Evolutionary conservation across 2,113 vertebrate genomes (phyloP), one percentile per base, ranked within the genome.

Genomic region (Anguilla rostrata): DNA sequence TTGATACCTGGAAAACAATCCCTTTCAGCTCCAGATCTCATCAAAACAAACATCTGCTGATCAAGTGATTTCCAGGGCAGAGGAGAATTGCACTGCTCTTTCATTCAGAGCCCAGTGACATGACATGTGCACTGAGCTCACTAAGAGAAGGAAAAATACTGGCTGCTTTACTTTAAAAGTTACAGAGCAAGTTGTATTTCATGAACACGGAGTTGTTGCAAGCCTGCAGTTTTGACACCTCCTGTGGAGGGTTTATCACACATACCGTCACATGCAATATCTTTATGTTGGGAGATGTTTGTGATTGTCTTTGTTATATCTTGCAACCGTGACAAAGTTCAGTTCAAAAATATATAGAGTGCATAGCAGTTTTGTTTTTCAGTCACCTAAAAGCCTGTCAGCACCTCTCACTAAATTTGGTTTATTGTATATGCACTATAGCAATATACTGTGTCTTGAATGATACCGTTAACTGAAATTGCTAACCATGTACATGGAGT

Each of bases 41-140:
- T 71, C 63, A 71, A 63, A 71, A 71, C 63, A 71, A 71, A 22
- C 63, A 75, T 75, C n/a, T 75, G 71, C 71, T 75, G 71, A 75
- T 75, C 20, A 75, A 75, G n/a, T 75, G 71, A 34, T 75, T 75
- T 75, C 71, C 71, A 75, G 71, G 71, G n/a, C 71, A 34, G 71
- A 34, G 71, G 71, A 75, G 71, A 75, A 75, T 75, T 75, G 71
- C 71, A 75, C 71, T 75, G 71, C 71, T 75, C 71, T 75, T 75
- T 75, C 71, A 75, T 75, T 75, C 26, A 75, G 26, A 75, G 29
- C 7, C 71, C 71, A 29, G n/a, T 34, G 71, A 75, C n/a, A n/a
- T 75, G 71, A 75, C 71, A 75, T 75, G n/a, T 29, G 71, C 71
- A 75, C 71, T 75, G 9, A 34, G n/a, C 71, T 75, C 71, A 29